phyloP scores from a whole-genome alignment of 2,113 vertebrate species.

The Gopherus evgoodei region DNA sequence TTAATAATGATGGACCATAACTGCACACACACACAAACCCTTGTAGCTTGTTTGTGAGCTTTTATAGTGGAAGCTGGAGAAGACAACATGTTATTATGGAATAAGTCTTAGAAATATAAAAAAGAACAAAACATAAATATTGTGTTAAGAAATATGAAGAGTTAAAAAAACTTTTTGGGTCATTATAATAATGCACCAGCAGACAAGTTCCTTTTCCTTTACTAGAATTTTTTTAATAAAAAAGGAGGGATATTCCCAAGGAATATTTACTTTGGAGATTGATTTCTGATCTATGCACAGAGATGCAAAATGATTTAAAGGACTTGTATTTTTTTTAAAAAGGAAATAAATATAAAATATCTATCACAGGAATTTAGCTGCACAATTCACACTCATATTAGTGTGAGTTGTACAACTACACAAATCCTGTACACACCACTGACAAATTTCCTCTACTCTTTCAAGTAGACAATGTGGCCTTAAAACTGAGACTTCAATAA shows the following conservation, averaged over 20 bases:
- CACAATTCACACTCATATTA: neutral
- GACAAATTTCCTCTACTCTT: neutral
- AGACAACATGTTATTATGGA: neutral
- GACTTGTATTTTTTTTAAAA: neutral
- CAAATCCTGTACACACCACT: neutral
- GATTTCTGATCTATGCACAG: neutral
- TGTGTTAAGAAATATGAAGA: neutral
- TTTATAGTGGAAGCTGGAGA: conserved; percentile 16
- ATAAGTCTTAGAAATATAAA: neutral
- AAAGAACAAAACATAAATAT: neutral
- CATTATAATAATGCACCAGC: neutral
- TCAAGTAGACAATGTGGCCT: neutral
- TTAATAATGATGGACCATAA: conserved; percentile 96
- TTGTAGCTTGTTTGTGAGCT: conserved; percentile 68
- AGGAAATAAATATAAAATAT: neutral
- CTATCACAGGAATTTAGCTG: neutral
- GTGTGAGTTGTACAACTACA: neutral
- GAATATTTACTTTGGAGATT: neutral
- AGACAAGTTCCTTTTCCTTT: neutral
- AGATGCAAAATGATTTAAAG: neutral
- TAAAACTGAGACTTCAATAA: neutral
- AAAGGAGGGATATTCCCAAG: neutral
- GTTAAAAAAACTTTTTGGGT: neutral
- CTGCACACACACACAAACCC: conserved; percentile 80
- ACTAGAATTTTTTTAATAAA: neutral